Evolutionary conservation across 2,797 vertebrate genomes (phyloP).

Genomic region (Acipenser transmontanus): DNA sequence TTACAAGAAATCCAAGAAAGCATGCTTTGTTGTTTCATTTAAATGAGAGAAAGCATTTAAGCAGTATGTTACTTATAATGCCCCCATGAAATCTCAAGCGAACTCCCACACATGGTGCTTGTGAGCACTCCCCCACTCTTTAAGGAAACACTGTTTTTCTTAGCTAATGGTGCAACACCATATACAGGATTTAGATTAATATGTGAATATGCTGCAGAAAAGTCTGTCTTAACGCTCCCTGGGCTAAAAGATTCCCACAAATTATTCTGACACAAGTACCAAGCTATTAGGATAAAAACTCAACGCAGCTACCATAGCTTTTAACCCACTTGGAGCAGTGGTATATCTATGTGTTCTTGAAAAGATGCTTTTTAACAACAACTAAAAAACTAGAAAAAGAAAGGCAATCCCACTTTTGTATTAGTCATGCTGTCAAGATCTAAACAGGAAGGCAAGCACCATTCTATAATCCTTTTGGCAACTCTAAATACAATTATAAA

Average conservation of each 20-base stretch:
- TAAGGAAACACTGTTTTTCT: constrained; percentile 13
- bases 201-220: constrained; percentile 8
- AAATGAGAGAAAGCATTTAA: too few species aligned
- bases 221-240: constrained; percentile 10
- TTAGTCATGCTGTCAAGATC: not conserved
- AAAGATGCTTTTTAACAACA: not conserved
- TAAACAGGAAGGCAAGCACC: not conserved
- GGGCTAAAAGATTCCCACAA: constrained; percentile 17
- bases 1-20: too few species aligned
- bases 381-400: not conserved
- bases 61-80: too few species aligned
- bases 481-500: not conserved
- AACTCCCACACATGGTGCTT: constrained; percentile 7
- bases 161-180: constrained; percentile 17
- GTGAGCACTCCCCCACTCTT: constrained; percentile 10
- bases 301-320: not conserved
- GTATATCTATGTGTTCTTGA: not conserved
- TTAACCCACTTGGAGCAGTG: too few species aligned
- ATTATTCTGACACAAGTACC: constrained; percentile 33
- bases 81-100: constrained; percentile 1
- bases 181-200: constrained; percentile 17
- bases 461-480: not conserved
- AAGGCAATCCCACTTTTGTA: not conserved
- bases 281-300: constrained; percentile 26
- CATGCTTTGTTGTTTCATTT: too few species aligned